Percentiles rank a stretch among this genome's conserved stretches.
Conservation (phyloP, 2,888 invertebrate species). For the Protonemura montana region DNA sequence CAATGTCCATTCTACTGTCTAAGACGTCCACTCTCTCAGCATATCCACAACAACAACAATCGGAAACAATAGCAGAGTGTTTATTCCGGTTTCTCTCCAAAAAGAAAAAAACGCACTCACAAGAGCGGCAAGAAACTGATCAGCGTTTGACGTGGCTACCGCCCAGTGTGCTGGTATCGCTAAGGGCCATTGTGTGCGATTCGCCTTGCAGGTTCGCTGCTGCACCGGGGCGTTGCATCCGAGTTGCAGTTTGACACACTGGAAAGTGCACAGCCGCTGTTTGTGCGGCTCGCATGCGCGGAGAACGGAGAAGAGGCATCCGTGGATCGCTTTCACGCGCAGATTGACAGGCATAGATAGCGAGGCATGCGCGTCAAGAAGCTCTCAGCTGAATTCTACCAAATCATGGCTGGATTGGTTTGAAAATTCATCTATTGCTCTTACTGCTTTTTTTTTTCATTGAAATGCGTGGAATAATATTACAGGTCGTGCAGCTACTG, state of each 20-base stretch:
- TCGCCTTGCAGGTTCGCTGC: not conserved
- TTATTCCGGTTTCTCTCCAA: not conserved
- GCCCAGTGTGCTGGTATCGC: not conserved
- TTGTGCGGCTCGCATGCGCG: not conserved
- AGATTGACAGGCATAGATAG: not conserved
- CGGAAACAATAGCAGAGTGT: not conserved
- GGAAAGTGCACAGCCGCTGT: not conserved
- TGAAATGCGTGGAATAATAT: not conserved
- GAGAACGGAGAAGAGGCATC: not conserved
- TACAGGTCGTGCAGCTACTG: too few relatives aligned
- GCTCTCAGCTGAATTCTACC: not conserved
- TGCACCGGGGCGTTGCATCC: too few relatives aligned
- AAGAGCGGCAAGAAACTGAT: not conserved
- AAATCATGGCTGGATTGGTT: not conserved
- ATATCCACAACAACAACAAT: conserved; percentile 18
- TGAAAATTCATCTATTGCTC: not conserved
- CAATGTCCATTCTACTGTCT: conserved; percentile 21
- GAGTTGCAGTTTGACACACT: not conserved
- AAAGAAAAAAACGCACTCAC: not conserved
- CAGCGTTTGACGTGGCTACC: not conserved
- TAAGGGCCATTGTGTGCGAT: conserved; percentile 23
- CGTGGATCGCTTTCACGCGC: not conserved
- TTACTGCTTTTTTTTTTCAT: not conserved
- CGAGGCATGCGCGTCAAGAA: not conserved
- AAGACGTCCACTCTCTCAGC: not conserved